Evolutionary conservation across 2,797 vertebrate genomes (phyloP), one percentile per base, ranked within the genome.

Genomic region (Fundulus diaphanus): DNA sequence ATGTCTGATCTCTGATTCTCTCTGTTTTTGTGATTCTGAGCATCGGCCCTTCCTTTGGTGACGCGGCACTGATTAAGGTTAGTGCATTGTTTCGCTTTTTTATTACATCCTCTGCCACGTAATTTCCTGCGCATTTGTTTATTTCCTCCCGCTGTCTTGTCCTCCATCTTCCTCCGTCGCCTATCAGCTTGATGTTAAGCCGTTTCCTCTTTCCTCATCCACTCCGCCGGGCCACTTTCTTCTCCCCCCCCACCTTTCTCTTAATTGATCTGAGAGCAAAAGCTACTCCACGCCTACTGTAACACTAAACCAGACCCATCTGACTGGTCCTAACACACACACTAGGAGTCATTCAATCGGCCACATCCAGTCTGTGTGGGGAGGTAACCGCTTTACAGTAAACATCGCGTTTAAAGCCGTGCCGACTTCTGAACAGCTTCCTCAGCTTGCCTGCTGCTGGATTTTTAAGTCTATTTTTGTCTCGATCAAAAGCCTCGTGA

Each of bases 201-300:
- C 88, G 91, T 91, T 92, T 92, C 90, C 91, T 90, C 85, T 85
- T 79, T 82, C 79, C 87, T 87, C 75, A 75, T 87, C 76, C 81
- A 77, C 85, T 92, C 87, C 57, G 0, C 70, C 46, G 27, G 13
- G 15, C 40, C 83, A 79, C 84, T 82, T 70, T 81, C 85, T 89
- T 63, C 48, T 27, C 24, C 27, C 33, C 33, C 20, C 71, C 44
- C 57, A 63, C 78, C 85, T 78, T 57, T 49, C 85, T 87, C 84
- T 77, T 89, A 91, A 95, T 94, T 94, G 93, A 94, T 94, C 88
- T 61, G 24, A 68, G 81, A 85, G 83, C 76, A 75, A 83, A 91
- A 88, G 81, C 84, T 87, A 90, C 90, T 90, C 90, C 80, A 76
- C 91, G 88, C 83, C 83, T 90, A 70, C 81, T 91, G 94, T 92